Evolutionary conservation across 2,113 vertebrate species (phyloP), one percentile per base, ranked within the genome.

Genomic region (Oncorhynchus masou): DNA sequence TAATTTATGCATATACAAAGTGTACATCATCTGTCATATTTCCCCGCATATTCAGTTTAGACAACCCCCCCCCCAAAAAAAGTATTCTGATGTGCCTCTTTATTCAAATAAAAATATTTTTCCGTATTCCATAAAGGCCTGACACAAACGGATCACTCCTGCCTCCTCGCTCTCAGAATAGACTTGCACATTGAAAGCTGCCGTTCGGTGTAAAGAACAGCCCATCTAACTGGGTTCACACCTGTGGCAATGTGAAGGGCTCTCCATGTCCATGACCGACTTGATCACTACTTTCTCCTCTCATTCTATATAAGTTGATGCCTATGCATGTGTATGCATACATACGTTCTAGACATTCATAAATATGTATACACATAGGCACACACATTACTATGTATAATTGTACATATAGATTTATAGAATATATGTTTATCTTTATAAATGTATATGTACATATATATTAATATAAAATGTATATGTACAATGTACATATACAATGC

Each of bases 91-190:
- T 91, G 86, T 87, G 89, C 92, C 92, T 92, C 89, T 91, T 93
- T 93, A 94, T 93, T 90, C 91, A 91, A 92, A 93, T 92, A 92
- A 90, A 92, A 91, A 91, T 69, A 86, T 85, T 83, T 86, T 45
- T 83, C 86, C 88, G 88, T 87, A 90, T 90, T 92, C 91, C 84
- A 91, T 88, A 85, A 84, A 89, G 87, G 90, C 87, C 85, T 89
- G 87, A 93, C 51, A 79, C 73, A 77, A 83, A 81, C 79, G 78
- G 81, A 76, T 83, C 85, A 79, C 83, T 86, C 76, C 84, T 83
- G 81, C 13, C 59, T 24, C 59, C 59, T 22, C 20, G n/a, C 88
- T 86, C 84, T 86, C 0, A 60, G 84, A 86, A 86, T 88, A 90
- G 77, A 86, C 75, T 92, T 90, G 81, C 87, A 90, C 85, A 87